Evolutionary conservation across 2,888 invertebrate genomes (phyloP), one percentile per base, ranked within the genome.

Genomic region (Cataglyphis albicans): DNA sequence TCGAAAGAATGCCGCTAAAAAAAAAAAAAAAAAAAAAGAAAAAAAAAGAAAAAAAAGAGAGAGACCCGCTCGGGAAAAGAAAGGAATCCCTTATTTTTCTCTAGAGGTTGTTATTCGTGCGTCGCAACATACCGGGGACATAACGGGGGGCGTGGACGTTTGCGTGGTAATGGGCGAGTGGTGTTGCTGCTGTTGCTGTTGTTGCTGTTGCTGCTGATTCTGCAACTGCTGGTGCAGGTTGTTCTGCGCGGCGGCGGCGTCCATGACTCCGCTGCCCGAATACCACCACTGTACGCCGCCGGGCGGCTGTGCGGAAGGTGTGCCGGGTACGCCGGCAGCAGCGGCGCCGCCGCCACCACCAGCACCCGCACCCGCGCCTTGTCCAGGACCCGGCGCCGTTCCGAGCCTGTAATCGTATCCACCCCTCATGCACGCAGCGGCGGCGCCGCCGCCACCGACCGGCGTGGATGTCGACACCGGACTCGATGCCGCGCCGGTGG

Each of bases 241-340:
- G 94, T 96, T 96, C 92, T 96, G 96, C 85, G 93, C 93, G 86
- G 95, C 94, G 86, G 95, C 94, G 89, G 96, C 96, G 90, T 96
- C 96, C 93, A 95, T 96, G 86, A 96, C 96, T 90, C 95, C 95
- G 91, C 95, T 95, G 91, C 96, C 96, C 87, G 97, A 96, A 95
- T 97, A 97, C 97, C 97, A 97, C 96, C 97, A 97, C 92, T 96
- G 96, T 81, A 96, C 95, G 89, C 96, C 96, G 88, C 96, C 96
- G 88, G 93, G 93, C 84, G 93, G 92, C 59, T 95, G 95, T 78
- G 95, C 95, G 70, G 92, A 92, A 83, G 94, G 92, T 88, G 93
- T 92, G 93, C 93, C 94, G 64, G 92, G 92, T 86, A 90, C 90
- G 68, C 87, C 88, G 86, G 95, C 95, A 89, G 95, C 44, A 12